phyloP scores from a whole-genome alignment of 1,140 invertebrate genomes.

The Paramacrobiotus metropolitanus region DNA sequence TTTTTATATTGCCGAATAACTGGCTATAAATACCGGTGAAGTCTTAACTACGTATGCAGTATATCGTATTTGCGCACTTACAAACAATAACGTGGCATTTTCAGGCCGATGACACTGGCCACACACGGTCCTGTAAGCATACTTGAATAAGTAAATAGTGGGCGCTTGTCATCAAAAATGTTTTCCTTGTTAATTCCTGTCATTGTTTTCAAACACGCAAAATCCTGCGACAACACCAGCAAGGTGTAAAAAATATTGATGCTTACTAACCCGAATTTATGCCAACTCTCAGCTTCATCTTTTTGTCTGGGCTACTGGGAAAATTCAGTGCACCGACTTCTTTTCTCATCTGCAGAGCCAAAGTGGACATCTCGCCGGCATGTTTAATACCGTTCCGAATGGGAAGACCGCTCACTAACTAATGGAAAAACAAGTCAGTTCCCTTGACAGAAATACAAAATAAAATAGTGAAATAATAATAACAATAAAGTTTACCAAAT shows the following conservation, averaged over 20 bases:
- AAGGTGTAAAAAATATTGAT: too few species aligned
- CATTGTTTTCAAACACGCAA: neutral
- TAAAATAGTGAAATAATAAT: neutral
- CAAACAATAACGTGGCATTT: conserved; percentile 71
- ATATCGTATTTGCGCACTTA: too few species aligned
- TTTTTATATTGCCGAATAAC: too few species aligned
- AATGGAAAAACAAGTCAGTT: neutral
- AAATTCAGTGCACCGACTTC: conserved; percentile 70
- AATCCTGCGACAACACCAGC: too few species aligned
- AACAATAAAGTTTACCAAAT: too few species aligned
- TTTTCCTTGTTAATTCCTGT: neutral
- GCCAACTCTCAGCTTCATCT: conserved; percentile 75
- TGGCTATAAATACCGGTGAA: too few species aligned
- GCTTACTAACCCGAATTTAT: conserved; percentile 74
- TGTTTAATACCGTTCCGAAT: conserved; percentile 31
- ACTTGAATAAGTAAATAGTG: neutral
- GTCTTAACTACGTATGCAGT: too few species aligned
- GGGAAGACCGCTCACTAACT: conserved; percentile 31
- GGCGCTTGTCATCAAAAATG: neutral
- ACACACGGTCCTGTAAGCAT: conserved; percentile 47
- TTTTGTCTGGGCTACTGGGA: conserved; percentile 56
- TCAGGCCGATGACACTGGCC: conserved; percentile 74
- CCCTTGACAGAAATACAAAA: neutral
- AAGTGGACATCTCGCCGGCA: conserved; percentile 37
- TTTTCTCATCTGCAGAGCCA: conserved; percentile 62